A percentile compares a stretch with the other conserved stretches of the same genome.
Evolutionary conservation across 1,140 invertebrate species (phyloP).

Genomic region (Cryptotermes secundus): DNA sequence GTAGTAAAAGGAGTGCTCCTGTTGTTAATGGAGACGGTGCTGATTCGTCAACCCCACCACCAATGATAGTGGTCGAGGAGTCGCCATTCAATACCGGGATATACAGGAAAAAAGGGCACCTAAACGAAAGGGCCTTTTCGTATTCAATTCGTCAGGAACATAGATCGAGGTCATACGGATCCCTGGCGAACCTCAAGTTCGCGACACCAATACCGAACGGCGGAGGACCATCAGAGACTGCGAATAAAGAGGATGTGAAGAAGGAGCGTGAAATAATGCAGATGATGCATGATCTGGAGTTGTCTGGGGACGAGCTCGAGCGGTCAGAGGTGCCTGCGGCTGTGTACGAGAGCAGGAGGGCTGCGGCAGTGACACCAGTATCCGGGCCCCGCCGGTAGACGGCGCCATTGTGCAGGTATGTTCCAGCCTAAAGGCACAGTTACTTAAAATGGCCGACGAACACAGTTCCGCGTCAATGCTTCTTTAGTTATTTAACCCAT

Average conservation of each 20-base stretch:
- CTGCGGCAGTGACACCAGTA: conserved; percentile 9
- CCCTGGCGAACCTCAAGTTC: conserved; percentile 81
- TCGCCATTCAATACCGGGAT: conserved; percentile 83
- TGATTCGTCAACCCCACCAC: conserved; percentile 7
- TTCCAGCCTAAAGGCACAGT: too few relatives aligned
- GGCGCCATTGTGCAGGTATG: background rate
- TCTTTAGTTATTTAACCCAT: too few relatives aligned
- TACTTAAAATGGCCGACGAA: background rate
- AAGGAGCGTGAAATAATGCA: conserved; percentile 90
- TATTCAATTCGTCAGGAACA: conserved; percentile 93
- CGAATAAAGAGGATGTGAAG: conserved; percentile 65
- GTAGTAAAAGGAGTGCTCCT: conserved; percentile 24
- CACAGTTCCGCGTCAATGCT: too few relatives aligned
- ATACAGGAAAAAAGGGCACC: conserved; percentile 85
- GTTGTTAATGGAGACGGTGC: conserved; percentile 32
- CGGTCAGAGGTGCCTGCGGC: conserved; percentile 59
- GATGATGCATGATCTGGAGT: conserved; percentile 81
- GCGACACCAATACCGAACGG: conserved; percentile 55
- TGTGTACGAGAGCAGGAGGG: conserved; percentile 47
- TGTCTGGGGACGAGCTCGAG: conserved; percentile 75
- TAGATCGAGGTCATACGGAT: conserved; percentile 85
- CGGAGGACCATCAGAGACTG: conserved; percentile 36
- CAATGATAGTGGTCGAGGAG: conserved; percentile 49
- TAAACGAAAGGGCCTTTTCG: conserved; percentile 91
- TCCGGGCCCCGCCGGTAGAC: conserved; percentile 20